Conservation (phyloP, 2,888 invertebrate species). For the Ptychoptera albimana region DNA sequence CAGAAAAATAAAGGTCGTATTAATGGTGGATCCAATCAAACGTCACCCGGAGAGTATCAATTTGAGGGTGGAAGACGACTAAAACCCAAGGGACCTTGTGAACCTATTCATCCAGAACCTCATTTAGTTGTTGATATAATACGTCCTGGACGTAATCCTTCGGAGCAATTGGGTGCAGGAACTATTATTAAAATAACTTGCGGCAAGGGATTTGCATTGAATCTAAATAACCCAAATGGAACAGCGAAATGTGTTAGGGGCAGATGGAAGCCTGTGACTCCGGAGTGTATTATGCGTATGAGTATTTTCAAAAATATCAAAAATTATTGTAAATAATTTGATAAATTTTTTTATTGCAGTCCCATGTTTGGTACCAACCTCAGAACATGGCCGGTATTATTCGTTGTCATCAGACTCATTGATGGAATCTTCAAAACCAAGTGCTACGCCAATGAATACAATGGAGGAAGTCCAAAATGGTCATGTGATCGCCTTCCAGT, state of each 20-base stretch:
- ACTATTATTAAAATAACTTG: slow-evolving; percentile 61
- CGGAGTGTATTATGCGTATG: slow-evolving; percentile 59
- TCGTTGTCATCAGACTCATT: slow-evolving; percentile 25
- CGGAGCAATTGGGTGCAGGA: slow-evolving; percentile 57
- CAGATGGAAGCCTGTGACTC: slow-evolving; percentile 69
- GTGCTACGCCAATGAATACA: slow-evolving; percentile 22
- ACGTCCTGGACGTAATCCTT: slow-evolving; percentile 52
- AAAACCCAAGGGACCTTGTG: slow-evolving; percentile 47
- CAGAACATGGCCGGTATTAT: slow-evolving; percentile 50
- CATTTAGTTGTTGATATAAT: slow-evolving; percentile 54
- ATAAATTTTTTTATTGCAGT: slow-evolving; percentile 30
- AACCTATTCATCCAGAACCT: slow-evolving; percentile 44
- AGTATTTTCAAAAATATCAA: neutral
- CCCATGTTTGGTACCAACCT: slow-evolving; percentile 53
- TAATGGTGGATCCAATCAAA: slow-evolving; percentile 1
- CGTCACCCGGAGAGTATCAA: slow-evolving; percentile 1
- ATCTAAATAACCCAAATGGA: slow-evolving; percentile 50
- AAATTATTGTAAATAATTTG: neutral
- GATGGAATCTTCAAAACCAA: slow-evolving; percentile 21
- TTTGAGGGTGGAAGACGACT: slow-evolving; percentile 8
- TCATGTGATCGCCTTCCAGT: slow-evolving; percentile 58
- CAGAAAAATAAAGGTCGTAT: neutral
- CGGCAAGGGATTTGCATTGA: slow-evolving; percentile 59
- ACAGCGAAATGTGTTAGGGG: slow-evolving; percentile 72
- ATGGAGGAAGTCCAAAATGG: slow-evolving; percentile 43